Evolutionary conservation across 2,888 invertebrate genomes (phyloP).

Genomic region (Allolobophora icterica): DNA sequence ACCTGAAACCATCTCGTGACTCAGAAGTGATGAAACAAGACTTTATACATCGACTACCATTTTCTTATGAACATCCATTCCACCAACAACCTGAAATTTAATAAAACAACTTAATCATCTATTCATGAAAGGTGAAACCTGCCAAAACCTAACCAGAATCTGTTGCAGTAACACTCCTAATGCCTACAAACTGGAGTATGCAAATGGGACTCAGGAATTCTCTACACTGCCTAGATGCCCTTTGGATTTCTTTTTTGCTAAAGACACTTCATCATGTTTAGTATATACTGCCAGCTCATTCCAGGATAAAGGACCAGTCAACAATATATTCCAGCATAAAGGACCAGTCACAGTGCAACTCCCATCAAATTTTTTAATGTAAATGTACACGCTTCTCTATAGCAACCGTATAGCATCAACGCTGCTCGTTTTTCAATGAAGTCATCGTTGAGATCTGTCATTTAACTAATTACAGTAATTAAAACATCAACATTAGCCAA

Average conservation of each 20-base stretch:
- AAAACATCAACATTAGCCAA: not conserved
- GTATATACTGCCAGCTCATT: not conserved
- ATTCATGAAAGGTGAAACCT: not conserved
- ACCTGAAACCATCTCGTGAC: not conserved
- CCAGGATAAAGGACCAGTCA: not conserved
- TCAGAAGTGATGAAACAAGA: not conserved
- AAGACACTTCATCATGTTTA: not conserved
- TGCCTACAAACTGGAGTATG: not conserved
- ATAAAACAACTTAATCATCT: not conserved
- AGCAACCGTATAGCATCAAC: too few species aligned
- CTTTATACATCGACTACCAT: slow-evolving; percentile 99
- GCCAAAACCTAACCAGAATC: not conserved
- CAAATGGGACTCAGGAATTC: not conserved
- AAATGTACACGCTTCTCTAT: too few species aligned
- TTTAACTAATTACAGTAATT: not conserved
- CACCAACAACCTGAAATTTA: slow-evolving; percentile 80
- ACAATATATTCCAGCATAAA: not conserved
- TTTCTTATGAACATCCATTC: slow-evolving; percentile 99
- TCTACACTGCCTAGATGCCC: not conserved
- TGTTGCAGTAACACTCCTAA: not conserved
- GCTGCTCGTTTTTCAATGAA: too few species aligned
- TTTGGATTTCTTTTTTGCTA: not conserved
- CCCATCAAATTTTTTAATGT: too few species aligned
- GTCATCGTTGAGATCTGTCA: not conserved
- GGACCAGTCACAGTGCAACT: not conserved